Percentiles rank a stretch among this genome's conserved stretches.
Evolutionary conservation across 2,888 invertebrate genomes (phyloP).

Genomic region (Orthosia cruda): DNA sequence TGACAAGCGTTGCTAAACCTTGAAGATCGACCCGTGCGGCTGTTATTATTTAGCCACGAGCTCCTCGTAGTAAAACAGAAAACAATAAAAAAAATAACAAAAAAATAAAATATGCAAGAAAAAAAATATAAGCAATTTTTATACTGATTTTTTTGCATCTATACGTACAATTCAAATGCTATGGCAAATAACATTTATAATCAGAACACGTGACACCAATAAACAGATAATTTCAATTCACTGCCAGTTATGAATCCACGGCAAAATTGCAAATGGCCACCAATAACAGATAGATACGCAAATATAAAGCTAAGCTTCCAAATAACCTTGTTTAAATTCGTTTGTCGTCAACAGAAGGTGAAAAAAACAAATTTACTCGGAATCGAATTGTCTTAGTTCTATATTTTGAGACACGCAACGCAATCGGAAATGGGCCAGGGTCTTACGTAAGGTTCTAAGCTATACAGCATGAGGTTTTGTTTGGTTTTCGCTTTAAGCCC

Average conservation of each 20-base stretch:
- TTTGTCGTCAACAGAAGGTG: constrained; percentile 66
- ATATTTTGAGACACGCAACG: constrained; percentile 75
- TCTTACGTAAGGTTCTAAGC: constrained; percentile 68
- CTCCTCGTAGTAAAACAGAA: too few species aligned
- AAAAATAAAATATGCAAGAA: too few species aligned
- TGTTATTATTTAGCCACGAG: too few species aligned
- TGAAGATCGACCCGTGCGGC: too few species aligned
- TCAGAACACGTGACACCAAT: constrained; percentile 9
- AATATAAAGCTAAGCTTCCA: constrained; percentile 50
- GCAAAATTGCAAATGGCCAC: constrained; percentile 47
- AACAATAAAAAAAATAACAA: too few species aligned
- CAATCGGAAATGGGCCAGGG: constrained; percentile 76
- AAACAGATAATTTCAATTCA: constrained; percentile 30
- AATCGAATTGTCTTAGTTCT: constrained; percentile 75
- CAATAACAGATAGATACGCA: constrained; percentile 47
- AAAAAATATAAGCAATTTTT: too few species aligned
- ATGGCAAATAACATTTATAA: too few species aligned
- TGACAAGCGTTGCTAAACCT: too few species aligned
- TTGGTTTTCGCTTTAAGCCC: background rate
- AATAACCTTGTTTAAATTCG: constrained; percentile 63
- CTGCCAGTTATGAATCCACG: constrained; percentile 16
- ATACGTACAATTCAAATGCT: too few species aligned
- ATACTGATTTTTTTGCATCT: too few species aligned
- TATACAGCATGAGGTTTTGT: constrained; percentile 62
- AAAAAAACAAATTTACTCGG: constrained; percentile 71